phyloP scores from a whole-genome alignment of 2,888 invertebrate species.

The Acronicta aceris region DNA sequence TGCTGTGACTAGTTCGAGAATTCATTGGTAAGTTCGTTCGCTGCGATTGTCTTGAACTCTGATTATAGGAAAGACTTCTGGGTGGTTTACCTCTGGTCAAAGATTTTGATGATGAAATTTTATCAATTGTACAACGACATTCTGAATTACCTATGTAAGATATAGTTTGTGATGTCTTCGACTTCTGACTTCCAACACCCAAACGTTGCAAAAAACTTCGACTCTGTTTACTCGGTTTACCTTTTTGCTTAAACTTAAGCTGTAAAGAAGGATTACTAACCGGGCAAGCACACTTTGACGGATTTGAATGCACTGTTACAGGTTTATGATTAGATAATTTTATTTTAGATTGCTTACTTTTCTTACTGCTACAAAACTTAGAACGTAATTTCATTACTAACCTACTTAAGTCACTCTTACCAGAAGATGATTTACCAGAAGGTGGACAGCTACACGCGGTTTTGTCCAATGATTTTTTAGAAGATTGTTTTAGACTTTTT shows the following conservation, averaged over 20 bases:
- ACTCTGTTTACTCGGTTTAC: background rate
- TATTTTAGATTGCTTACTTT: conserved; percentile 7
- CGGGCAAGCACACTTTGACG: background rate
- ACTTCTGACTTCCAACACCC: background rate
- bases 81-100: conserved; percentile 2
- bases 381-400: conserved; percentile 28
- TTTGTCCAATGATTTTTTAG: conserved; percentile 2
- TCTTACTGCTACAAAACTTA: conserved; percentile 43
- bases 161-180: background rate
- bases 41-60: background rate
- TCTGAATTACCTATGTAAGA: background rate
- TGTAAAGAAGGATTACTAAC: background rate
- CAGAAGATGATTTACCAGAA: conserved; percentile 6
- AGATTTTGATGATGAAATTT: background rate
- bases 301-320: background rate
- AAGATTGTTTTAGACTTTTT: background rate
- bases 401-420: conserved; percentile 27
- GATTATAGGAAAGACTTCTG: conserved; percentile 1
- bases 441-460: background rate
- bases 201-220: background rate
- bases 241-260: background rate
- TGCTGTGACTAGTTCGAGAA: conserved; percentile 2
- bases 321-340: background rate
- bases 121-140: background rate
- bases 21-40: background rate